Conservation (phyloP, 1,140 invertebrate species). For the Harlomillsia oculata region DNA sequence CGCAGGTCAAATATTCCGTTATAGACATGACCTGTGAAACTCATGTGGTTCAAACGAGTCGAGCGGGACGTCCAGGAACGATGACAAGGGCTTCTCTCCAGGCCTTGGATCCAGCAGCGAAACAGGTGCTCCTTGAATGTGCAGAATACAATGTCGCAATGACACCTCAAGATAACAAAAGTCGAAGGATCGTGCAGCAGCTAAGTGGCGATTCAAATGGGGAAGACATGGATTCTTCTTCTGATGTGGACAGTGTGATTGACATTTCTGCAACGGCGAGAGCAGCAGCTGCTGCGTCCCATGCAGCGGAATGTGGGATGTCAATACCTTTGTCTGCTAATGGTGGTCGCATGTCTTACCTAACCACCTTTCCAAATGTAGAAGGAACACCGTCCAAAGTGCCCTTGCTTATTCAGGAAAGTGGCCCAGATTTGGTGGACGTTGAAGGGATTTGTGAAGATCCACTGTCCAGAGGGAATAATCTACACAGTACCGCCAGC, state of each 20-base stretch:
- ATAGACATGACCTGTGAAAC: slow-evolving; percentile 36
- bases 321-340: no score
- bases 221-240: slow-evolving; percentile 38
- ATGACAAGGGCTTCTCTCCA: slow-evolving; percentile 11
- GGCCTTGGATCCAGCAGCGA: slow-evolving; percentile 19
- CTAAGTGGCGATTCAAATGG: background rate
- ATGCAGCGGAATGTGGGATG: background rate
- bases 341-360: no score
- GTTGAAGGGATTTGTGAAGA: slow-evolving; percentile 30
- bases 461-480: background rate
- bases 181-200: slow-evolving; percentile 26
- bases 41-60: slow-evolving; percentile 16
- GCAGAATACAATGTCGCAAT: slow-evolving; percentile 39
- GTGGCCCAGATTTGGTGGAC: slow-evolving; percentile 38
- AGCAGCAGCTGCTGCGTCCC: background rate
- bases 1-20: slow-evolving; percentile 32
- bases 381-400: slow-evolving; percentile 60
- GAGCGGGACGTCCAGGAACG: background rate
- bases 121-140: slow-evolving; percentile 37
- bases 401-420: slow-evolving; percentile 52
- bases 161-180: slow-evolving; percentile 36
- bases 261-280: slow-evolving; percentile 11
- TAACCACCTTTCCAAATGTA: no score
- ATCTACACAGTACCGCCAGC: no score
- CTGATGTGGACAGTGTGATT: slow-evolving; percentile 39